Conservation (phyloP, 2,113 vertebrate genomes). For the Cromileptes altivelis region DNA sequence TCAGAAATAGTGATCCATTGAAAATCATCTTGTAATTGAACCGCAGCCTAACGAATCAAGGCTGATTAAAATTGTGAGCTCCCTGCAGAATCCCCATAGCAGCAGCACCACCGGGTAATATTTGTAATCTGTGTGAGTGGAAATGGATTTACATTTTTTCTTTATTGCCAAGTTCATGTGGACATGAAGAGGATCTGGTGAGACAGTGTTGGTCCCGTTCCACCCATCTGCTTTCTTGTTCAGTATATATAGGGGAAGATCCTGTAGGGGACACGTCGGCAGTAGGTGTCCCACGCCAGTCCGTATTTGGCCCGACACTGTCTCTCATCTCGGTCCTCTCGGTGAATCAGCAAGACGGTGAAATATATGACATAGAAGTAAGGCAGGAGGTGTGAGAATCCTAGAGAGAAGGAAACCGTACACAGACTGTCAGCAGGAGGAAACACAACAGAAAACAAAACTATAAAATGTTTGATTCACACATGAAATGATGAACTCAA, state of each 20-base stretch:
- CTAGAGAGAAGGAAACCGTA: constrained; percentile 67
- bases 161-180: constrained; percentile 32
- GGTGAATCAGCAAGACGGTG: constrained; percentile 87
- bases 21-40: neutral
- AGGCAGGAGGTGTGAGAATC: constrained; percentile 88
- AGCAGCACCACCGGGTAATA: neutral
- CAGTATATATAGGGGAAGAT: constrained; percentile 93
- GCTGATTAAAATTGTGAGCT: neutral
- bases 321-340: constrained; percentile 90
- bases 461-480: neutral
- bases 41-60: neutral
- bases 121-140: neutral
- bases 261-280: constrained; percentile 89
- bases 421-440: neutral
- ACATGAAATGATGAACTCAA: neutral
- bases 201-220: constrained; percentile 5
- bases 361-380: constrained; percentile 94
- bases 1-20: neutral
- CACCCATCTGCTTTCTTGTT: constrained; percentile 37
- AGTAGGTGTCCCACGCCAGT: constrained; percentile 90
- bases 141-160: neutral
- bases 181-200: neutral
- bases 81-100: neutral
- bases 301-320: constrained; percentile 90
- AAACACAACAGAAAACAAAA: neutral